Evolutionary conservation across 2,888 invertebrate species (phyloP).

Genomic region (Ellobium chinense): DNA sequence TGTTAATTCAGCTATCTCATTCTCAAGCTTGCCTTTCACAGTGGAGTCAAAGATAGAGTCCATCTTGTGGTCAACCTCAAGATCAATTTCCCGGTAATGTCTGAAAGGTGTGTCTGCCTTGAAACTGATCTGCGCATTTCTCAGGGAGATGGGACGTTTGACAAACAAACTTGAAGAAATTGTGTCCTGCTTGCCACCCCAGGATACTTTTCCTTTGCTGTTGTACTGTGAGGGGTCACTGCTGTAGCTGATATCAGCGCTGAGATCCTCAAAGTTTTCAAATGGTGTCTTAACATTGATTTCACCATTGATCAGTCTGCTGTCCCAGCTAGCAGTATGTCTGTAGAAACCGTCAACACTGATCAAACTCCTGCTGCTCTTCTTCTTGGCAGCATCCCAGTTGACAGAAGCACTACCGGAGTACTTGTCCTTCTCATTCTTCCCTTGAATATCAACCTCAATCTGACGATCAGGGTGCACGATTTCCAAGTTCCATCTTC

Average conservation of each 20-base stretch:
- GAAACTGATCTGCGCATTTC: slow-evolving; percentile 53
- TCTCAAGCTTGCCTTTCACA: slow-evolving; percentile 47
- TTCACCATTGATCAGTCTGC: slow-evolving; percentile 11
- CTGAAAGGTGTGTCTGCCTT: slow-evolving; percentile 59
- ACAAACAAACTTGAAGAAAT: slow-evolving; percentile 56
- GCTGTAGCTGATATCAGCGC: slow-evolving; percentile 49
- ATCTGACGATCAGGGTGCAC: slow-evolving; percentile 56
- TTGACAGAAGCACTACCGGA: background rate
- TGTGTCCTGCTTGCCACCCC: slow-evolving; percentile 55
- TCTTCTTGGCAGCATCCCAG: slow-evolving; percentile 13
- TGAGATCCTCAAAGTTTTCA: slow-evolving; percentile 31
- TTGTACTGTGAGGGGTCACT: slow-evolving; percentile 51
- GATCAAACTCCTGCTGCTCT: background rate
- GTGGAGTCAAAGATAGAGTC: slow-evolving; percentile 48
- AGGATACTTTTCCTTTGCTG: slow-evolving; percentile 49
- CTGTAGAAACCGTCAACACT: slow-evolving; percentile 15
- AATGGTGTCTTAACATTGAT: slow-evolving; percentile 43
- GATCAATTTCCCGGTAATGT: slow-evolving; percentile 33
- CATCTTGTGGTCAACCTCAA: slow-evolving; percentile 56
- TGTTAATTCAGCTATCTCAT: slow-evolving; percentile 43
- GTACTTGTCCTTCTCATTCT: slow-evolving; percentile 19
- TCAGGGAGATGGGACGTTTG: slow-evolving; percentile 56
- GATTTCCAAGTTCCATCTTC: slow-evolving; percentile 55
- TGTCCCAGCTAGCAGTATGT: background rate
- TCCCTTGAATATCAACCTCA: slow-evolving; percentile 10